Base-by-base conservation (phyloP, 2,888 invertebrate species). In the Mythimna lalbum region DNA sequence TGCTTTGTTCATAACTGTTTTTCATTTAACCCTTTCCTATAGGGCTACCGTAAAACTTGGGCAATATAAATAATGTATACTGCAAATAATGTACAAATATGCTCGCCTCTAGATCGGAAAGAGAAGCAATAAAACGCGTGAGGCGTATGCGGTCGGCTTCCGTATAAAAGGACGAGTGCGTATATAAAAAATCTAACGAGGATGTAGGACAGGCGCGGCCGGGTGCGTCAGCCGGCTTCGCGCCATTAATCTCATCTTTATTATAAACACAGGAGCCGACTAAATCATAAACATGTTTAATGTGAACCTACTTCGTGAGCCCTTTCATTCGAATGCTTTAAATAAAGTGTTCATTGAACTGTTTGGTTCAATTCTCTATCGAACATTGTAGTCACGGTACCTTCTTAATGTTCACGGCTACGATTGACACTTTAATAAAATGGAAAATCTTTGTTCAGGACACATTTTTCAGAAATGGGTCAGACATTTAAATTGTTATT, bases 221-320 rank as follows among this genome's bases (percentile, higher is more conserved):
- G 80, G 89, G 86, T 87, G 88, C 89, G 86, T 86, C 83, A 88
- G 86, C 87, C 86, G 83, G 88, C 82, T 87, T 84, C 88, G 85
- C 83, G 83, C 89, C 93, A 94, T 95, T 93, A 93, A 95, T 95
- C 92, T 91, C 87, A 78, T 89, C 90, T 93, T 94, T 94, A 94
- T 93, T 94, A 94, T 95, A 94, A 94, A 94, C 94, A 93, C 89
- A 89, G 91, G 84, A 89, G 89, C 90, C 81, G 89, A 89, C 91
- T 92, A 90, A 93, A 94, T 94, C 93, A 93, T 94, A 94, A 94
- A 93, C 93, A 93, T 90, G 86, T 89, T 93, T 92, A 91, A 91
- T 89, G 88, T 77, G 79, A 67, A 76, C 76, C 71, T 85, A 86
- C 87, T 88, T 84, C 73, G 67, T 68, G 74, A 86, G 85, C 85